Percentiles rank a stretch among this genome's conserved stretches.
phyloP scores from a whole-genome alignment of 2,888 invertebrate genomes.

The Thereva nobilitata region DNA sequence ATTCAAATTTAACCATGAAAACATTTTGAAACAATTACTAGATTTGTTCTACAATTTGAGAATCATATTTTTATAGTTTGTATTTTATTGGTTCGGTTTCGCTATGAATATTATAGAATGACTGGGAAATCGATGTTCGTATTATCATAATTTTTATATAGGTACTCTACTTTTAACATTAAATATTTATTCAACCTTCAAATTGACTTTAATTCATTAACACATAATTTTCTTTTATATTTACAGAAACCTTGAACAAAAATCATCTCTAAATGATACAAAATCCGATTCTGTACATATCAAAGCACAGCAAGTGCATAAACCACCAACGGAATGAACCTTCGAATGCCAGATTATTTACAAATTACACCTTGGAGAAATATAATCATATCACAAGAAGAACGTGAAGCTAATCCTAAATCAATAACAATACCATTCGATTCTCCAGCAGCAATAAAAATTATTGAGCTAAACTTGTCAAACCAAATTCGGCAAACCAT shows the following conservation, averaged over 20 bases:
- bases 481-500: conserved; percentile 12
- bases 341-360: conserved; percentile 9
- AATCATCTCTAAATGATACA: conserved; percentile 14
- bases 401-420: conserved; percentile 18
- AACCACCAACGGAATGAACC: conserved; percentile 29
- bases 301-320: conserved; percentile 23
- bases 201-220: conserved; percentile 16
- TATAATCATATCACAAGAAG: conserved; percentile 8
- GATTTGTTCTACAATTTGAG: too few species aligned
- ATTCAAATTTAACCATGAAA: too few species aligned
- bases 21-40: too few species aligned
- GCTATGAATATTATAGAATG: too few species aligned
- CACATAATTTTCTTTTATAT: background rate
- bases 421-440: background rate
- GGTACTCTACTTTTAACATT: too few species aligned
- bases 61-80: too few species aligned
- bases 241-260: conserved; percentile 1
- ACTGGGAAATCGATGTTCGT: too few species aligned
- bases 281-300: conserved; percentile 15
- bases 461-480: background rate
- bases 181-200: background rate
- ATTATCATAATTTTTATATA: too few species aligned
- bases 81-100: too few species aligned
- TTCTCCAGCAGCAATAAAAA: background rate
- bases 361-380: conserved; percentile 4